Base-by-base conservation (phyloP, 2,888 invertebrate species). In the Acronicta psi region DNA sequence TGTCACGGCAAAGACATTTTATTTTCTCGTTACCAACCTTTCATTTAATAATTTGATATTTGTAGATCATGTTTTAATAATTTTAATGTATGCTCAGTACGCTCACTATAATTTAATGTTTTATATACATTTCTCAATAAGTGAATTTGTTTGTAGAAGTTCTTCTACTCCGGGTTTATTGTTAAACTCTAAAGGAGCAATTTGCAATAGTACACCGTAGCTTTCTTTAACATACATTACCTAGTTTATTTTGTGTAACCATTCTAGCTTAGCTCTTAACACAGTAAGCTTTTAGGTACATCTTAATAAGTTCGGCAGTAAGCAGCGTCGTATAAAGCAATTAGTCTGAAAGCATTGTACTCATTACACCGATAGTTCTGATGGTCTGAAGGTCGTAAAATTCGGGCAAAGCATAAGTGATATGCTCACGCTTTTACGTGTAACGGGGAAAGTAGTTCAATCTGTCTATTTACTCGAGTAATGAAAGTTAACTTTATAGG, bases 261-360 rank as follows among this genome's bases (percentile, higher is more conserved):
- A 38, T 42, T 16, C 14, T 1, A 18, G 6, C 2, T 55, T 43
- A 44, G 25, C 31, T 58, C 13, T 38, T 18, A 38, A 7, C 23
- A 37, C n/a, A 47, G 34, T 40, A 6, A 11, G 14, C 38, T 51
- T 62, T 47, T 61, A 50, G 14, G 29, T n/a, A 6, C 38, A 50
- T 47, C 18, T 63, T 52, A 46, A 46, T 54, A 60, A 40, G 47
- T 41, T 46, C 16, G 14, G 18, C 31, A 18, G 16, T 20, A 42
- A 18, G 58, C 37, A 18, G 58, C 37, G 17, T 31, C 55, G 20
- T 75, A 58, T 60, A 36, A 75, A 64, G 60, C 73, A 64, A 75
- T 75, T 75, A 73, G 58, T 42, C 43, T 75, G 20, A 73, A 75
- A 73, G 73, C 73, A 43, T 69, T 41, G 47, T 42, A 47, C 63